Base-by-base conservation (phyloP, 2,888 invertebrate genomes). In the Sycophila texana region DNA sequence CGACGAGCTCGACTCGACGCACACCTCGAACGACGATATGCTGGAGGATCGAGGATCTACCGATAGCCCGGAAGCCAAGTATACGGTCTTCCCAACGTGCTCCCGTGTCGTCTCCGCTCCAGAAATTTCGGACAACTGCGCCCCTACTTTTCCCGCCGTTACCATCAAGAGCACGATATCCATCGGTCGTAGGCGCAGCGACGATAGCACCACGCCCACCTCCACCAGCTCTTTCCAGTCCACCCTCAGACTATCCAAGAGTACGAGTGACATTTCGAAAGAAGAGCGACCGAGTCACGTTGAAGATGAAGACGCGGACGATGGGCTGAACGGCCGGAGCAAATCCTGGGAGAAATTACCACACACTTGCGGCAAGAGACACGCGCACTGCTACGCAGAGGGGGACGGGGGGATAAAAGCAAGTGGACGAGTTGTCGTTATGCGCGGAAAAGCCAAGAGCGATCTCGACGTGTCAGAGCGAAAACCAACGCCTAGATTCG, bases 51-150 rank as follows among this genome's bases (percentile, higher is more conserved):
- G 53, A 65, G 65, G 65, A 1, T 13, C 55, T 2, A 47, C 30
- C 16, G 77, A 75, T 1, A 73, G 72, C 12, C 80, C 77, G 1
- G 76, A 51, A 10, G 68, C 80, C 16, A 86, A 85, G 66, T 86
- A 86, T 22, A 49, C 85, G 16, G 83, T 87, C 75, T 87, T 88
- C 75, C 87, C 87, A 0, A 85, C 84, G 1, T 85, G 83, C 61
- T 85, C 87, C 0, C 82, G 86, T 22, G 86, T 88, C 13, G 85
- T 85, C 0, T 88, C 87, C 0, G 87, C 87, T 0, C 88, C 88
- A 1, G 86, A 87, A 65, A 87, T 88, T 5, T 83, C 83, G 2
- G 83, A 85, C 51, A 63, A 83, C 0, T 80, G 83, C 20, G 71
- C 83, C 39, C 80, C 84, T 0, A 80, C 68, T 49, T 79, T 74